These are phyloP conservation scores for Stenopsyche tienmushanensis DNA, from an alignment of 1,140 invertebrate genomes.

Conservation along the genomic window DNA sequence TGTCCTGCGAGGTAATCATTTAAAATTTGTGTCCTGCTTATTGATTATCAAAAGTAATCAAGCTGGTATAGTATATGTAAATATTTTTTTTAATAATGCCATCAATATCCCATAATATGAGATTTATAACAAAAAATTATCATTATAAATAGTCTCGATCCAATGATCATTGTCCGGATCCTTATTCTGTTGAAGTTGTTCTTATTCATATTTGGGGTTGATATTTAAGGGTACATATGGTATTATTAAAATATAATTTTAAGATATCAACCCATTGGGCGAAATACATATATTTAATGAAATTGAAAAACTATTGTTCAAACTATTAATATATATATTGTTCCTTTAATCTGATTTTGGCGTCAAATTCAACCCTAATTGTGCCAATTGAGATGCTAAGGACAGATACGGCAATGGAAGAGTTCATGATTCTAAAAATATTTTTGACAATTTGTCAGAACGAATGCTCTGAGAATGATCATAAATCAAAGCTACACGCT, in stretches of 20 bases:
- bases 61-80: background rate
- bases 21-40: background rate
- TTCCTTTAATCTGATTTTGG: too few species aligned
- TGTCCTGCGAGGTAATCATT: slow-evolving; percentile 6
- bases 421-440: too few species aligned
- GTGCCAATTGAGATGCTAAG: too few species aligned
- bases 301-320: too few species aligned
- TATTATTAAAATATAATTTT: too few species aligned
- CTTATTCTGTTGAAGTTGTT: background rate
- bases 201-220: too few species aligned
- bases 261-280: too few species aligned
- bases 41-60: background rate
- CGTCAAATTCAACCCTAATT: too few species aligned
- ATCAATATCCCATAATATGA: background rate
- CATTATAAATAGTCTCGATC: background rate
- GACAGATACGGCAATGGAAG: too few species aligned
- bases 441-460: background rate
- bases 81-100: background rate
- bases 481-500: background rate
- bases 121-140: background rate
- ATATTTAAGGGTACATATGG: too few species aligned
- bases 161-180: background rate
- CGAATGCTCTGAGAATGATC: background rate
- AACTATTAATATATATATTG: too few species aligned
- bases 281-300: too few species aligned